phyloP scores from a whole-genome alignment of 1,140 invertebrate species.

The Lasaia peninsularis region DNA sequence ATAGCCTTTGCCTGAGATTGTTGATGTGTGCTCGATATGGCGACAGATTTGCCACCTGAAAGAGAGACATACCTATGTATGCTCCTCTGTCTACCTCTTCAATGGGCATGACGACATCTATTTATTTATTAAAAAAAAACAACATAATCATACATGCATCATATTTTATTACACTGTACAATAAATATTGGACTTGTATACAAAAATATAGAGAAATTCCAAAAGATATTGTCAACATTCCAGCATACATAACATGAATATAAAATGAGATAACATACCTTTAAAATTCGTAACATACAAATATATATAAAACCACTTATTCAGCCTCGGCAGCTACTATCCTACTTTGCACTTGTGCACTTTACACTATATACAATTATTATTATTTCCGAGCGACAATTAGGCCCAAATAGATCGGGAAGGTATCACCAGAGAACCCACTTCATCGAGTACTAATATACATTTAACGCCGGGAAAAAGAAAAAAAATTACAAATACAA shows the following conservation, averaged over 20 bases:
- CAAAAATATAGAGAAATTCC: conserved; percentile 73
- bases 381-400: not conserved
- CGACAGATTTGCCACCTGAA: too few species aligned
- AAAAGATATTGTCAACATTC: conserved; percentile 75
- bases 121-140: conserved; percentile 35
- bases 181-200: conserved; percentile 73
- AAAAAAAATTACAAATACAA: too few species aligned
- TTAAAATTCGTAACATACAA: conserved; percentile 51
- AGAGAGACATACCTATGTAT: too few species aligned
- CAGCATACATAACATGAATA: conserved; percentile 60
- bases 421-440: too few species aligned
- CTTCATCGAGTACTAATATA: too few species aligned
- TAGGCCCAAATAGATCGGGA: too few species aligned
- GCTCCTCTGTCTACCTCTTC: too few species aligned
- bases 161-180: conserved; percentile 76
- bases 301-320: conserved; percentile 23
- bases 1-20: too few species aligned
- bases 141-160: conserved; percentile 57
- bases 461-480: too few species aligned
- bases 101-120: not conserved
- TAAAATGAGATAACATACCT: conserved; percentile 56
- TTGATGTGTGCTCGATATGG: too few species aligned
- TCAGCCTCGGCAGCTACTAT: conserved; percentile 25
- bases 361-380: conserved; percentile 13
- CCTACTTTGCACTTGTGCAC: conserved; percentile 27